phyloP scores from a whole-genome alignment of 2,888 invertebrate species.

The Rapana venosa region DNA sequence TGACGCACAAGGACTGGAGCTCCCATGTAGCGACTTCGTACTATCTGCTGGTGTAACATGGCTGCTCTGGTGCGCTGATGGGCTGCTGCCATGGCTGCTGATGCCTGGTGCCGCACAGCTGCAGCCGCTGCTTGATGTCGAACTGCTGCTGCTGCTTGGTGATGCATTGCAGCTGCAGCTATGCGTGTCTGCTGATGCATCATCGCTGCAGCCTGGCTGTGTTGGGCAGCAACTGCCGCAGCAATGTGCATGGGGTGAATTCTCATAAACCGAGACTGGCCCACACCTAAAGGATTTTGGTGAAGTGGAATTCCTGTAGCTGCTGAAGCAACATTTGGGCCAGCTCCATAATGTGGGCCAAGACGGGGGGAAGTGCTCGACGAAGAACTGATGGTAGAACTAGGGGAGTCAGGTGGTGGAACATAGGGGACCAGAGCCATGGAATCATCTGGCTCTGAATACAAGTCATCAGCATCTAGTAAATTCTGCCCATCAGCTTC shows the following conservation, averaged over 20 bases:
- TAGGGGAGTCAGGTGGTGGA: background rate
- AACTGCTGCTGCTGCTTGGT: slow-evolving; percentile 19
- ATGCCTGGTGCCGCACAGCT: slow-evolving; percentile 16
- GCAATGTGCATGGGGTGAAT: slow-evolving; percentile 30
- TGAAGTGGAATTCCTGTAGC: slow-evolving; percentile 24
- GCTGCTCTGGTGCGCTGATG: slow-evolving; percentile 33
- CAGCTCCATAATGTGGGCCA: background rate
- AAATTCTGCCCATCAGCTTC: background rate
- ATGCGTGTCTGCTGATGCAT: background rate
- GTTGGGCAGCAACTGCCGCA: slow-evolving; percentile 23
- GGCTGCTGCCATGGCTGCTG: background rate
- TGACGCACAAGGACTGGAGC: slow-evolving; percentile 41
- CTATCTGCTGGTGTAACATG: slow-evolving; percentile 45
- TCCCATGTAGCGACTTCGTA: slow-evolving; percentile 46
- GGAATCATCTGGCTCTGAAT: slow-evolving; percentile 9
- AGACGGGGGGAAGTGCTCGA: background rate
- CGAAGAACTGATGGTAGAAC: background rate
- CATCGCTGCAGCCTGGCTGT: slow-evolving; percentile 12
- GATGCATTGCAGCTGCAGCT: slow-evolving; percentile 8
- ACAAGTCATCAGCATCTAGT: background rate
- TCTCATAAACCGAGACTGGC: background rate
- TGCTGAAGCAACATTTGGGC: background rate
- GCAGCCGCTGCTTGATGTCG: slow-evolving; percentile 1
- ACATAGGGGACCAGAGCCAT: slow-evolving; percentile 23
- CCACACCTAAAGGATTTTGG: background rate